Conservation (phyloP, 2,888 invertebrate genomes). For the Brachypterus glaber region DNA sequence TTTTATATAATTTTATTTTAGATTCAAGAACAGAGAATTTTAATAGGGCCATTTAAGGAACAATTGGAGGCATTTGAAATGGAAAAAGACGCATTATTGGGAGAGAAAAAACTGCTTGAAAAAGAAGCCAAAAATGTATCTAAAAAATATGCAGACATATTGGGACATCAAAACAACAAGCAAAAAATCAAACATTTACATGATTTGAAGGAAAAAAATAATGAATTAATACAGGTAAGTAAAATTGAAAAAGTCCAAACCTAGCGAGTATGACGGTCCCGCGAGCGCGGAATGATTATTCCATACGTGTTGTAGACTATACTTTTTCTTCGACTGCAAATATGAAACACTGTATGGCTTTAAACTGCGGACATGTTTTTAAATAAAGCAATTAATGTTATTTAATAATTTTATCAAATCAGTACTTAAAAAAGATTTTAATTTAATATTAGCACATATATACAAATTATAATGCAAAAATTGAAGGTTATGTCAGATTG, state of each 20-base stretch:
- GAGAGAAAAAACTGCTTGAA: slow-evolving; percentile 37
- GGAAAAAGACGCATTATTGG: slow-evolving; percentile 38
- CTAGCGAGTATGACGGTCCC: too few relatives aligned
- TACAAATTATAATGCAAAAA: too few relatives aligned
- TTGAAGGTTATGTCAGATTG: too few relatives aligned
- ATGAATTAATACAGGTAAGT: slow-evolving; percentile 40
- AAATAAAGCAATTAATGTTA: too few relatives aligned
- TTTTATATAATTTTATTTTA: slow-evolving; percentile 8
- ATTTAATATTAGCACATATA: slow-evolving; percentile 2
- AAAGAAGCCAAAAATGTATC: slow-evolving; percentile 45
- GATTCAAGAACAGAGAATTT: slow-evolving; percentile 24
- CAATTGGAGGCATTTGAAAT: slow-evolving; percentile 43
- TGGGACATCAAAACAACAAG: slow-evolving; percentile 57
- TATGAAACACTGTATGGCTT: too few relatives aligned
- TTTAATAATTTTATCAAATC: too few relatives aligned
- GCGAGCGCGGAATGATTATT: too few relatives aligned
- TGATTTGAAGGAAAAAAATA: slow-evolving; percentile 41
- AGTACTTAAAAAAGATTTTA: too few relatives aligned
- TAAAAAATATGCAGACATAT: slow-evolving; percentile 47
- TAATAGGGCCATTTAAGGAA: slow-evolving; percentile 38
- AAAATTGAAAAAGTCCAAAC: too few relatives aligned
- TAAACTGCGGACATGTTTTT: too few relatives aligned
- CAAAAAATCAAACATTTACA: slow-evolving; percentile 52
- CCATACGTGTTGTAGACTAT: too few relatives aligned
- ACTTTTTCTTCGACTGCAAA: too few relatives aligned